Base-by-base conservation (phyloP, 2,797 vertebrate species). In the Anolis apletophallus region DNA sequence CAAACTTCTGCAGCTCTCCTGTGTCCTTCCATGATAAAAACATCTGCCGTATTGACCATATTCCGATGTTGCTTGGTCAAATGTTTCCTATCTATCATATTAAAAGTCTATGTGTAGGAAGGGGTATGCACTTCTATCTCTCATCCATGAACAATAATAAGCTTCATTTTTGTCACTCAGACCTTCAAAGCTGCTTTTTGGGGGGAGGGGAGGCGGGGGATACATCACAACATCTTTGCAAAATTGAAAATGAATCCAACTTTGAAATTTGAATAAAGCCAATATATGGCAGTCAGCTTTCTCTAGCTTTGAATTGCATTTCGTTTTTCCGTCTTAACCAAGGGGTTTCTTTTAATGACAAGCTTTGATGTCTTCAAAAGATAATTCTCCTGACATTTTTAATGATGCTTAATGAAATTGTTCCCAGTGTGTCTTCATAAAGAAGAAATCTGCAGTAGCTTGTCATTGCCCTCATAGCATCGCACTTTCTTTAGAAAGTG, bases 171-270 rank as follows among this genome's bases (percentile, higher is more conserved):
- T 46, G 21, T 10, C 23, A 26, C 72, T 73, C 21, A 46, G 10
- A 46, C 10, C 36, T 73, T 40, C 72, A 73, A 23, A 73, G 23
- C 13, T 46, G 10, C 36, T 9, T 73, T 11, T 73, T 26, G 21
- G 72, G 36, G 71, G 40, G 40, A 6, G 40, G 40, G 5, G 5
- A 46, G 46, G 46, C 4, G 5, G 3, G 7, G 5, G 32, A 67
- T 34, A 78, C 19, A 55, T 36, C 54, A 90, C 88, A 93, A n/a
- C 32, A 82, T 52, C 61, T 54, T 89, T 94, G 90, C 90, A 93
- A 92, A 93, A 91, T 88, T 89, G 90, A 91, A 90, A 93, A 88
- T 86, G 67, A 93, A 83, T 80, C 83, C 46, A 87, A 68, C 69
- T 88, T 88, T 80, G 68, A 91, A 79, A 87, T 87, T 83, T 92